Evolutionary conservation across 2,797 vertebrate genomes (phyloP).

Genomic region (Epinephelus malabaricus): DNA sequence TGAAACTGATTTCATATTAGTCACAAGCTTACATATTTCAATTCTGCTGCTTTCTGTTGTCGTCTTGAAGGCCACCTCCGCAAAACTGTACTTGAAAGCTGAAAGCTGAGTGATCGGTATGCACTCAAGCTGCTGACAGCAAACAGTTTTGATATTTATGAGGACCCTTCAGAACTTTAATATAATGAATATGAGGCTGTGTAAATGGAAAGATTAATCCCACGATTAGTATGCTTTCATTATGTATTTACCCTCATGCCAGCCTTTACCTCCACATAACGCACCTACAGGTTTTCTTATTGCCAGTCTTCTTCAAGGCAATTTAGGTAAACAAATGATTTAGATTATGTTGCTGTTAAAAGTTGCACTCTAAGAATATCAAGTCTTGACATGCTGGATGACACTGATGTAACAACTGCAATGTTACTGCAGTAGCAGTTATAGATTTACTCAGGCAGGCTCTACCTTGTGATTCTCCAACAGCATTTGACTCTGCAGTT

Average conservation of each 20-base stretch:
- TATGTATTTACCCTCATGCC: not conserved
- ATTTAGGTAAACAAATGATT: not conserved
- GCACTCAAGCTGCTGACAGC: constrained; percentile 19
- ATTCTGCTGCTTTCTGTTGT: constrained; percentile 25
- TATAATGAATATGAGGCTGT: not conserved
- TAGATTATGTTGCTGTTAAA: not conserved
- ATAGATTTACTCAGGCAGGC: not conserved
- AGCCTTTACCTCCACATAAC: not conserved
- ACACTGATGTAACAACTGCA: not conserved
- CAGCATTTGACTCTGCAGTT: not conserved
- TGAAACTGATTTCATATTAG: constrained; percentile 46
- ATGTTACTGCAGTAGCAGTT: not conserved
- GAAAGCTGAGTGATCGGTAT: constrained; percentile 21
- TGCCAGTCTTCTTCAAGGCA: not conserved
- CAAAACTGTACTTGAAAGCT: constrained; percentile 37
- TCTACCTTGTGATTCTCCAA: not conserved
- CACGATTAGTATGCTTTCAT: not conserved
- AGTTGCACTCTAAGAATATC: not conserved
- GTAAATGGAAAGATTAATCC: constrained; percentile 6
- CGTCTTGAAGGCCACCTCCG: constrained; percentile 38
- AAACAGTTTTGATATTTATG: constrained; percentile 33
- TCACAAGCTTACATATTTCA: constrained; percentile 33
- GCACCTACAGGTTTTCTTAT: constrained; percentile 7
- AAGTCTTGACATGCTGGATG: not conserved
- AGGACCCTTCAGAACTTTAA: constrained; percentile 25